A percentile compares a stretch with the other conserved stretches of the same genome.
Evolutionary conservation across 2,888 invertebrate species (phyloP).

Genomic region (Panzeria rudis): DNA sequence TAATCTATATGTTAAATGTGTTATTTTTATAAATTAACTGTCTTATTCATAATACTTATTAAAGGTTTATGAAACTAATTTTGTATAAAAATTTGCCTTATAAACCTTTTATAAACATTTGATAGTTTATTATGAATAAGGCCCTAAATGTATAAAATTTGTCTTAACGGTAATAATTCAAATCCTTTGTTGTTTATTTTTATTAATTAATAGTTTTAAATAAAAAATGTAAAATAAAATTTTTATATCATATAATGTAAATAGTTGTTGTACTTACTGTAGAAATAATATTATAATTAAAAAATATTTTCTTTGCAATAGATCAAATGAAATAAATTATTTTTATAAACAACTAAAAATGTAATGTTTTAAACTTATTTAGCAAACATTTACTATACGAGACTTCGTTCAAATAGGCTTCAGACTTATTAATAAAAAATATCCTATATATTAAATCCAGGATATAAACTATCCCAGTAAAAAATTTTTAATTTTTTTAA

Average conservation of each 20-base stretch:
- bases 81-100: too few relatives aligned
- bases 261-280: slow-evolving; percentile 28
- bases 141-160: slow-evolving; percentile 6
- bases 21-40: slow-evolving; percentile 20
- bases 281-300: slow-evolving; percentile 7
- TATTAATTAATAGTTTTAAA: slow-evolving; percentile 14
- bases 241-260: slow-evolving; percentile 29
- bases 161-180: background rate
- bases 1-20: slow-evolving; percentile 35
- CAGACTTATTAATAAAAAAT: too few relatives aligned
- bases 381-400: background rate
- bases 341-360: slow-evolving; percentile 25
- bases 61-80: too few relatives aligned
- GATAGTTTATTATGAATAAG: too few relatives aligned
- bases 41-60: too few relatives aligned
- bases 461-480: too few relatives aligned
- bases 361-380: background rate
- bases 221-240: background rate
- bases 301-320: slow-evolving; percentile 34
- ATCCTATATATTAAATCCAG: too few relatives aligned
- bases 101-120: too few relatives aligned
- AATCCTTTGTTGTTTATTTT: slow-evolving; percentile 47
- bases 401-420: too few relatives aligned
- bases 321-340: slow-evolving; percentile 34
- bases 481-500: too few relatives aligned